phyloP scores from a whole-genome alignment of 2,888 invertebrate species.

The Leptopterna dolabrata region DNA sequence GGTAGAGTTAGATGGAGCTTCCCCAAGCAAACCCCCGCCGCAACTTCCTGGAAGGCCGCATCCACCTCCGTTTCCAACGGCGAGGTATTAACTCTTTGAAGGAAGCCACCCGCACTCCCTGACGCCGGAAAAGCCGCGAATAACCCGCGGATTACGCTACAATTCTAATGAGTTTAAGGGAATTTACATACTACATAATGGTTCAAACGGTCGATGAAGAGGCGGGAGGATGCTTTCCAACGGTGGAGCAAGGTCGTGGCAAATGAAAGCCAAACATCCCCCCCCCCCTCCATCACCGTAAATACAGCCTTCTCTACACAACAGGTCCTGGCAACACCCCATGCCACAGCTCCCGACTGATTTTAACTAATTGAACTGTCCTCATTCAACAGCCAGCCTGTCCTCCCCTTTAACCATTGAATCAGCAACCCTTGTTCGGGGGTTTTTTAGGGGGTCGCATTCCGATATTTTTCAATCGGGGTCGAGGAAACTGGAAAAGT shows the following conservation, averaged over 20 bases:
- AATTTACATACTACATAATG: conserved; percentile 45
- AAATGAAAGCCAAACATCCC: conserved; percentile 35
- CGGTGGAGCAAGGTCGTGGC: conserved; percentile 13
- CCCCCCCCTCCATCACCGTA: not conserved
- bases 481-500: too few relatives aligned
- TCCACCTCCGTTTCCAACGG: conserved; percentile 19
- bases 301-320: too few relatives aligned
- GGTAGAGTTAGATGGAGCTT: not conserved
- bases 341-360: not conserved
- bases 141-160: conserved; percentile 40
- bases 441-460: too few relatives aligned
- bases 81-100: conserved; percentile 25
- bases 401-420: not conserved
- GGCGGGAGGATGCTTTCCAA: not conserved
- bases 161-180: conserved; percentile 42
- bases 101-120: not conserved
- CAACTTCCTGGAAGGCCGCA: conserved; percentile 16
- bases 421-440: not conserved
- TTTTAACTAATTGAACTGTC: conserved; percentile 36
- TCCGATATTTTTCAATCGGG: too few relatives aligned
- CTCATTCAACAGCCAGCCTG: not conserved
- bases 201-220: not conserved
- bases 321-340: not conserved
- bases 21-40: not conserved
- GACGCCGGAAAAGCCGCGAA: conserved; percentile 37